phyloP scores from a whole-genome alignment of 2,113 vertebrate genomes.

The Corythornis vintsioides region DNA sequence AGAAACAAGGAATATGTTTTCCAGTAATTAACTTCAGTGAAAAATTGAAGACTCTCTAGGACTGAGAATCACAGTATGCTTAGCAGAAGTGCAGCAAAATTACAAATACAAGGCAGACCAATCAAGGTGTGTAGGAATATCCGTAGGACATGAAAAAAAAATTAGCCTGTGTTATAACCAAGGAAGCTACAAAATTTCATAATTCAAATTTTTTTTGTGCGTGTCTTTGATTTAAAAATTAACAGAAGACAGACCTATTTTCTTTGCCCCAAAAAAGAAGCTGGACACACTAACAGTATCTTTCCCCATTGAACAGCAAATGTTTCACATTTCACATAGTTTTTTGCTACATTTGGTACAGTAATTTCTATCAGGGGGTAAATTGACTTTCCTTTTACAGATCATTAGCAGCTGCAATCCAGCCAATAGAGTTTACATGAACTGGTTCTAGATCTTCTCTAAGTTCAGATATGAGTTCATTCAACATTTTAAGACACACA shows the following conservation, averaged over 20 bases:
- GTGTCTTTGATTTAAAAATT: neutral
- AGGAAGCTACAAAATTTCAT: neutral
- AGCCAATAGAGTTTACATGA: constrained; percentile 52
- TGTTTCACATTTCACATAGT: constrained; percentile 41
- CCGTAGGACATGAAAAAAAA: neutral
- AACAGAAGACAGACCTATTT: constrained; percentile 11
- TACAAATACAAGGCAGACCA: neutral
- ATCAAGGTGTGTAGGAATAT: neutral
- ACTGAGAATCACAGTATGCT: neutral
- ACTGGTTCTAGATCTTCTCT: constrained; percentile 40
- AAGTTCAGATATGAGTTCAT: constrained; percentile 28
- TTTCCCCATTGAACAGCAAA: constrained; percentile 50
- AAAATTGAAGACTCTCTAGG: neutral
- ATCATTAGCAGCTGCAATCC: constrained; percentile 62
- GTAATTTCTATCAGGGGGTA: constrained; percentile 71
- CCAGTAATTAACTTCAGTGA: neutral
- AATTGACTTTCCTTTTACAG: constrained; percentile 72
- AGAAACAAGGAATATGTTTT: neutral
- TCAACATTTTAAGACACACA: neutral
- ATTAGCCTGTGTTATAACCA: neutral
- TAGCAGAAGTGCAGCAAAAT: neutral
- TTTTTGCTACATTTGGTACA: constrained; percentile 74
- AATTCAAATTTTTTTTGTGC: neutral
- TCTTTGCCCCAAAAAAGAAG: neutral
- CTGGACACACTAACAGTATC: constrained; percentile 25